These are phyloP conservation scores for Baccha elongata DNA, from an alignment of 2,888 invertebrate genomes.

Conservation along the genomic window DNA sequence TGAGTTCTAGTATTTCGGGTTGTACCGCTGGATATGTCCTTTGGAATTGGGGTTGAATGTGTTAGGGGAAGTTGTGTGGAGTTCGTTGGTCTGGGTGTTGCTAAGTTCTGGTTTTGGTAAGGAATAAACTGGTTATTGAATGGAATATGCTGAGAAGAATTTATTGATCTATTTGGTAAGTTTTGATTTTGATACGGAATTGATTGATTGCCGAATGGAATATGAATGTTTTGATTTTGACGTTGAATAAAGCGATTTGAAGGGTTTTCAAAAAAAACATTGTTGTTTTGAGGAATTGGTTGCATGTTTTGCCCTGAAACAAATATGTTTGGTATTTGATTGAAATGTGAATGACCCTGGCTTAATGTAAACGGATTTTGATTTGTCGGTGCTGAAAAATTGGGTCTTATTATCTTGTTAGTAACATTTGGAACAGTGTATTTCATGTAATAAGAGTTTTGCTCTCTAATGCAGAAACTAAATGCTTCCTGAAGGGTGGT, in stretches of 20 bases:
- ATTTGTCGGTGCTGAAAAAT: neutral
- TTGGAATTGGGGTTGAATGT: conserved; percentile 17
- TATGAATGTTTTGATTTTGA: neutral
- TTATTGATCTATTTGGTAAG: neutral
- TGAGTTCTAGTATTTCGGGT: conserved; percentile 24
- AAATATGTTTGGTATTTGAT: neutral
- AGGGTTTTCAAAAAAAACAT: neutral
- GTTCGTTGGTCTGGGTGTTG: neutral
- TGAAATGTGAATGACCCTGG: neutral
- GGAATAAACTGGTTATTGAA: neutral
- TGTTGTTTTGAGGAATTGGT: neutral
- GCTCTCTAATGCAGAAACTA: conserved; percentile 19
- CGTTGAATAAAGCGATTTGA: neutral
- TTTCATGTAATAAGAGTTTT: conserved; percentile 19
- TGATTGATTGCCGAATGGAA: neutral
- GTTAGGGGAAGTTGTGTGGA: neutral
- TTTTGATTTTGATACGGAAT: neutral
- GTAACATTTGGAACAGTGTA: neutral
- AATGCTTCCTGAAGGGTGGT: conserved; percentile 15
- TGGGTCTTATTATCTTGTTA: neutral
- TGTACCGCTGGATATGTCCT: conserved; percentile 28
- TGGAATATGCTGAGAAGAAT: neutral
- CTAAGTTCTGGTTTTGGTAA: conserved; percentile 4
- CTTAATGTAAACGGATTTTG: neutral
- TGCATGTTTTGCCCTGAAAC: neutral